Evolutionary conservation across 1,140 invertebrate species (phyloP), one percentile per base, ranked within the genome.

Genomic region (Cydia strobilella): DNA sequence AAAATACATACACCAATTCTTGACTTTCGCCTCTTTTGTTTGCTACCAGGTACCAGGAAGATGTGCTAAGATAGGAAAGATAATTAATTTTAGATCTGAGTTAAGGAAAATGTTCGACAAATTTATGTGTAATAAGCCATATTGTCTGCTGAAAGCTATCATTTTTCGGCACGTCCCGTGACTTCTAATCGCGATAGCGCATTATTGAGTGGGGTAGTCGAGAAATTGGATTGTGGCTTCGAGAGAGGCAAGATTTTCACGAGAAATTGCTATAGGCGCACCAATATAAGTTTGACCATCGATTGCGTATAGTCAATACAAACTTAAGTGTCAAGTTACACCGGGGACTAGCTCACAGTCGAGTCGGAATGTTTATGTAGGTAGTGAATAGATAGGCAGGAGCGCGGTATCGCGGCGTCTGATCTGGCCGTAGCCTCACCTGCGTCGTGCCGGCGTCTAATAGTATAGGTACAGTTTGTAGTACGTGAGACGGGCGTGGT

Each of bases 181-280:
- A 39, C 65, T 42, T n/a, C 15, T 18, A 62, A 25, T 20, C 69
- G 35, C 39, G 45, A 76, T 75, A 42, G 72, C 35, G 62, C 75
- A 76, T 82, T 79, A 80, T 77, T 65, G 74, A 63, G 72, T 76
- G 51, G 75, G 66, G 71, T 74, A 76, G 74, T 66, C 72, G 77
- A 72, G 72, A 80, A 77, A 82, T 82, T 80, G 45, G 75, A 82
- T 82, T 82, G 73, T 76, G 31, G 75, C 75, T 54, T 20, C 51
- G 13, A 59, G 20, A 20, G 0, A 0, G 31, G 31, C 31, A 31
- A 31, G 45, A 1, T 59, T 9, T 59, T 23, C 10, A 23, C 20
- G n/a, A 23, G 20, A 23, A 20, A 12, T 23, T 3, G 18, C 54
- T 20, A 23, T 10, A 59, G 9, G 20, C 7, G 20, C 4, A 23